Conservation (phyloP, 2,888 invertebrate species). For the Drosophila emarginata region DNA sequence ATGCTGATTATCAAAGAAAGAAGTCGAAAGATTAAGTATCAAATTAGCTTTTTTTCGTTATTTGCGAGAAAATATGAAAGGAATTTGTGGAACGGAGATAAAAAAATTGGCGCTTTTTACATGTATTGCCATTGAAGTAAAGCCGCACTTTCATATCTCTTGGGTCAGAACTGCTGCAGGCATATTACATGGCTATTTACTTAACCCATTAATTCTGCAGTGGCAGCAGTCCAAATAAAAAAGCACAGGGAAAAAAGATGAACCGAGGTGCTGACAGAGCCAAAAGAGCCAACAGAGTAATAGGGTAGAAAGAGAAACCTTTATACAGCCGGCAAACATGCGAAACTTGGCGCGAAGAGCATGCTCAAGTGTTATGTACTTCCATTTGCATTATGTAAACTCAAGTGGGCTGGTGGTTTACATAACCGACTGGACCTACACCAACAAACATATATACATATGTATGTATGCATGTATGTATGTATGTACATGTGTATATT, state of each 20-base stretch:
- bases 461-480: background rate
- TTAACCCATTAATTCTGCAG: conserved; percentile 70
- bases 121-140: conserved; percentile 21
- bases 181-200: conserved; percentile 70
- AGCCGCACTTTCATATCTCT: conserved; percentile 20
- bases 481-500: background rate
- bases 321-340: conserved; percentile 44
- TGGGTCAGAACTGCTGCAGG: conserved; percentile 23
- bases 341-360: conserved; percentile 56
- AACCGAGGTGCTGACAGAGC: conserved; percentile 60
- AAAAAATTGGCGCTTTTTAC: background rate
- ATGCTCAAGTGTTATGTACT: conserved; percentile 39
- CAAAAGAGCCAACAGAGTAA: conserved; percentile 21
- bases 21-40: too few relatives aligned
- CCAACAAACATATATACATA: conserved; percentile 42
- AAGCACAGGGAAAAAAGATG: conserved; percentile 31
- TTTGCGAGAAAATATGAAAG: too few relatives aligned
- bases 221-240: conserved; percentile 45
- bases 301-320: conserved; percentile 8
- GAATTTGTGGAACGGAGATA: background rate
- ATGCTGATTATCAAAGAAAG: too few relatives aligned
- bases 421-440: conserved; percentile 68
- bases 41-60: too few relatives aligned
- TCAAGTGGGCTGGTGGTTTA: conserved; percentile 54
- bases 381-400: conserved; percentile 59